Conservation (phyloP, 2,797 vertebrate genomes). For the Phalanger gymnotis region DNA sequence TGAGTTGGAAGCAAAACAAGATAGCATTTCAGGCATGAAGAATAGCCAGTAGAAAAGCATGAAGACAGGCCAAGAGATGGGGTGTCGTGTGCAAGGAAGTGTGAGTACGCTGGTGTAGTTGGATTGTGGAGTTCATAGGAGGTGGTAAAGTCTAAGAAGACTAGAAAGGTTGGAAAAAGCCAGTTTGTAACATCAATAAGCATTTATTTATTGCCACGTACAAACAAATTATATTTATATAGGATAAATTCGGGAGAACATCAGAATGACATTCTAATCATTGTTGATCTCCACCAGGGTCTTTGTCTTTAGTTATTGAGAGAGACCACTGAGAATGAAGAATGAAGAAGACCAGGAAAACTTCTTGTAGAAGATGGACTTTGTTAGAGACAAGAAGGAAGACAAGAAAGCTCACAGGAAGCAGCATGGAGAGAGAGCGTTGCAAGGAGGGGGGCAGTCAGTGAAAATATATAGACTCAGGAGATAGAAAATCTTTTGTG, state of each 20-base stretch:
- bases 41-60: background rate
- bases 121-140: background rate
- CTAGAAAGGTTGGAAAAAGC: background rate
- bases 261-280: too few species aligned
- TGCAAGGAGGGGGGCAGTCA: background rate
- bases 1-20: background rate
- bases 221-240: background rate
- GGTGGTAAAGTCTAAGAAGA: background rate
- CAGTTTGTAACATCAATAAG: background rate
- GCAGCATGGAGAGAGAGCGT: background rate
- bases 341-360: background rate
- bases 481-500: background rate
- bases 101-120: background rate
- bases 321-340: too few species aligned
- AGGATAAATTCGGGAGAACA: background rate
- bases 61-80: background rate
- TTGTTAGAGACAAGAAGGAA: background rate
- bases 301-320: too few species aligned
- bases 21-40: background rate
- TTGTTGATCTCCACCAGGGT: too few species aligned
- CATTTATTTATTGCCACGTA: background rate
- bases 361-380: background rate
- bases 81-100: background rate
- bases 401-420: background rate
- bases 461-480: background rate